phyloP scores from a whole-genome alignment of 92 coral and sea anemone genomes.

The Parazoanthus atlanticus region DNA sequence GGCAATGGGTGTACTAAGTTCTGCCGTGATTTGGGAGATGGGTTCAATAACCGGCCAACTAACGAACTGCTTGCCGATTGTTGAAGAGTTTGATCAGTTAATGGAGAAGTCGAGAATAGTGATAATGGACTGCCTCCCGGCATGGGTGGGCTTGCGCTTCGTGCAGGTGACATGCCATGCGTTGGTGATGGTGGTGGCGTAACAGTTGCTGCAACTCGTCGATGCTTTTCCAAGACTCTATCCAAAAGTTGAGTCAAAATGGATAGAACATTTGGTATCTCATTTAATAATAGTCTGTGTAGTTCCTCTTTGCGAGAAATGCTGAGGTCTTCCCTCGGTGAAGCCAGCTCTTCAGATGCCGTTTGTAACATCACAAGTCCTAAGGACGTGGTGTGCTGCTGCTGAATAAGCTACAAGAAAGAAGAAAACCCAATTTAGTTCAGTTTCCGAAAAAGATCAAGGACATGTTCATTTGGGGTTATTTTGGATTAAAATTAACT shows the following conservation, averaged over 20 bases:
- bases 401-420: conserved; percentile 81
- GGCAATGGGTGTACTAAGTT: conserved; percentile 91
- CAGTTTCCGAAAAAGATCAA: background rate
- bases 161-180: conserved; percentile 85
- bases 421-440: background rate
- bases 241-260: conserved; percentile 84
- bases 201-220: conserved; percentile 87
- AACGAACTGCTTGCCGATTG: conserved; percentile 65
- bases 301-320: conserved; percentile 91
- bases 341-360: conserved; percentile 96
- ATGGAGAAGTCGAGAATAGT: conserved; percentile 65
- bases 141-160: conserved; percentile 81
- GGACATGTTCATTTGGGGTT: too few species aligned
- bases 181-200: conserved; percentile 99
- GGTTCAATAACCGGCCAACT: conserved; percentile 81
- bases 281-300: conserved; percentile 80
- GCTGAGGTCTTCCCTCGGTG: conserved; percentile 93
- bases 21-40: conserved; percentile 80
- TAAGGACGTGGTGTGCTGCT: conserved; percentile 77
- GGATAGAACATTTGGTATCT: conserved; percentile 84
- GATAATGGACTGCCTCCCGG: conserved; percentile 68
- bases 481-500: too few species aligned
- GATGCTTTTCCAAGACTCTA: conserved; percentile 87
- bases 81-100: conserved; percentile 65
- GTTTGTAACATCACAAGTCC: conserved; percentile 93